A percentile compares a stretch with the other conserved stretches of the same genome.
phyloP scores from a whole-genome alignment of 1,140 invertebrate species.

The Akabosia matsudoensis region DNA sequence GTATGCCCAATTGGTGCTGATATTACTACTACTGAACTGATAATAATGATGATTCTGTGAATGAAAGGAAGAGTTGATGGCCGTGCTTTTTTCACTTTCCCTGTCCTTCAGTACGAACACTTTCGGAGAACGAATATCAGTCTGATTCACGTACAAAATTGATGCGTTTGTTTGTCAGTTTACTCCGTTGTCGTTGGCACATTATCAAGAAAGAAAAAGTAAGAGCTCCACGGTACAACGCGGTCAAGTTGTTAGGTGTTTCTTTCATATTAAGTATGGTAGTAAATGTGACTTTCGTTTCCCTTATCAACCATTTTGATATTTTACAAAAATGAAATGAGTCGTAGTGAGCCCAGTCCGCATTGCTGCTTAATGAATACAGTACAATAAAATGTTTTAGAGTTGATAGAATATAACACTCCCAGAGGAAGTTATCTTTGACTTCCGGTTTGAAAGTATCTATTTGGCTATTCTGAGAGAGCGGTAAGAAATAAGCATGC shows the following conservation, averaged over 20 bases:
- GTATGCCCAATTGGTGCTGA: too few species aligned
- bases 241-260: too few species aligned
- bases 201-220: not conserved
- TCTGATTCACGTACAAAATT: not conserved
- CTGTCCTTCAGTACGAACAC: not conserved
- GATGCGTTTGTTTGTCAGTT: not conserved
- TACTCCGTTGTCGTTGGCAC: not conserved
- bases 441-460: conserved; percentile 13
- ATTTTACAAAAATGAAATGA: too few species aligned
- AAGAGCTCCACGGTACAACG: not conserved
- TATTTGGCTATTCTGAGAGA: conserved; percentile 10
- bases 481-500: not conserved
- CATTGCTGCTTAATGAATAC: too few species aligned
- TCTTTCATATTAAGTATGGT: too few species aligned
- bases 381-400: too few species aligned
- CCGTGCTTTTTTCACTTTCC: not conserved
- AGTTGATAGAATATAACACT: not conserved
- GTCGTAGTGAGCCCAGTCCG: too few species aligned
- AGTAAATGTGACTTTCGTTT: too few species aligned
- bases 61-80: conserved; percentile 12
- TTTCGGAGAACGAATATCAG: not conserved
- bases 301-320: too few species aligned
- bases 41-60: not conserved
- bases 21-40: not conserved
- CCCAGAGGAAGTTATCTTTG: not conserved